Conservation (phyloP, 1,140 invertebrate species). For the Aphidius gifuensis region DNA sequence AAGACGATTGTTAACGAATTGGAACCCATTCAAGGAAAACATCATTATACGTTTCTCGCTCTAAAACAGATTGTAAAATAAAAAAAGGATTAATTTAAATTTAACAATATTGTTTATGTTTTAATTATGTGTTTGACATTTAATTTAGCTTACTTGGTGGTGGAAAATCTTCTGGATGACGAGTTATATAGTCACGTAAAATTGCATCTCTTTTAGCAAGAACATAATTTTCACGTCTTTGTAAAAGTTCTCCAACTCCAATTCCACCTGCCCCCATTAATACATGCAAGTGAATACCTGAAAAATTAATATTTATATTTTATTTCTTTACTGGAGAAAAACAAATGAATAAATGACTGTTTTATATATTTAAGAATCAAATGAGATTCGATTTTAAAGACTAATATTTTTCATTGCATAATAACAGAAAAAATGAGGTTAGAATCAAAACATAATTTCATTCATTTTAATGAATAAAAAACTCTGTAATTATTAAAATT, state of each 20-base stretch:
- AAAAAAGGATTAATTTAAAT: constrained; percentile 1
- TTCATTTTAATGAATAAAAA: too few relatives aligned
- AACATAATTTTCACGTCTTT: constrained; percentile 45
- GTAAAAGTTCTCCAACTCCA: constrained; percentile 34
- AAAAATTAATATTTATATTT: constrained; percentile 30
- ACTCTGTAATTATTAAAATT: too few relatives aligned
- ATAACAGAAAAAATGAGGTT: too few relatives aligned
- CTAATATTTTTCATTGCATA: too few relatives aligned
- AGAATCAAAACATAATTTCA: too few relatives aligned
- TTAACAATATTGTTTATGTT: constrained; percentile 6
- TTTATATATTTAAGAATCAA: not conserved
- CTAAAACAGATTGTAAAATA: constrained; percentile 52
- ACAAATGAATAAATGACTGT: constrained; percentile 16
- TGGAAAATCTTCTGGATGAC: constrained; percentile 70
- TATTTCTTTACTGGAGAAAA: constrained; percentile 21
- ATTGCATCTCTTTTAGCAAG: constrained; percentile 64
- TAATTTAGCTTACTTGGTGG: constrained; percentile 53
- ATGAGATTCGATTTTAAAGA: not conserved
- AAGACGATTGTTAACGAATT: constrained; percentile 52
- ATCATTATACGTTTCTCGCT: constrained; percentile 61
- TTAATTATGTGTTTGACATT: constrained; percentile 7
- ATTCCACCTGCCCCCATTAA: constrained; percentile 20
- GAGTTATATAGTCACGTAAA: constrained; percentile 65
- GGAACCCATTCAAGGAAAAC: constrained; percentile 63
- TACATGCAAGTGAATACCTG: constrained; percentile 63